Percentiles rank a stretch among this genome's conserved stretches.
phyloP scores from a whole-genome alignment of 2,797 vertebrate species.

The Melanotaenia parkinsoni region DNA sequence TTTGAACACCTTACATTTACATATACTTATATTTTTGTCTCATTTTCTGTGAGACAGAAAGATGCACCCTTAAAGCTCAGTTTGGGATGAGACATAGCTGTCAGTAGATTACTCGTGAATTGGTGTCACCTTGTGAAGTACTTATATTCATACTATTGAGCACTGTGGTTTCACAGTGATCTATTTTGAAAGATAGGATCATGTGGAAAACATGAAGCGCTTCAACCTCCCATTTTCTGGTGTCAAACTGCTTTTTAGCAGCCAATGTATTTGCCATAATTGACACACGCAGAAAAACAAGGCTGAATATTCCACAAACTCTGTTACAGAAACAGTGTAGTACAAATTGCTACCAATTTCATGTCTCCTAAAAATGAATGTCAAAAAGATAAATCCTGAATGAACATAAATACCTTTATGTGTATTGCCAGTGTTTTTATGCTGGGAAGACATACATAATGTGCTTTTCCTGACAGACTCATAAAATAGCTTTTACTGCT shows the following conservation, averaged over 20 bases:
- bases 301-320: conserved; percentile 64
- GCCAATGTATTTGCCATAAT: conserved; percentile 67
- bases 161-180: conserved; percentile 66
- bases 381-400: conserved; percentile 70
- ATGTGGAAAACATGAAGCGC: conserved; percentile 62
- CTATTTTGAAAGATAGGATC: conserved; percentile 67
- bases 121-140: conserved; percentile 48
- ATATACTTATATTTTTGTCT: conserved; percentile 10
- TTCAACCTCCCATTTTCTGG: conserved; percentile 60
- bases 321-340: conserved; percentile 51
- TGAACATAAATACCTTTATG: conserved; percentile 73
- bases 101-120: conserved; percentile 61
- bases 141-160: conserved; percentile 64
- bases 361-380: conserved; percentile 62
- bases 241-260: conserved; percentile 66
- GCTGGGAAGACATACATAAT: conserved; percentile 76
- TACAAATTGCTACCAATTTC: conserved; percentile 65
- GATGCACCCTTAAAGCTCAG: conserved; percentile 48
- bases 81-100: conserved; percentile 36
- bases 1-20: conserved; percentile 53
- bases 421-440: conserved; percentile 75
- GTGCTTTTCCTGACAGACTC: conserved; percentile 82
- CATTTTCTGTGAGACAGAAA: conserved; percentile 23
- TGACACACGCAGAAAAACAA: conserved; percentile 64
- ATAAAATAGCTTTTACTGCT: conserved; percentile 86